Evolutionary conservation across 2,888 invertebrate species (phyloP).

Genomic region (Drosophila cyrtoloma): DNA sequence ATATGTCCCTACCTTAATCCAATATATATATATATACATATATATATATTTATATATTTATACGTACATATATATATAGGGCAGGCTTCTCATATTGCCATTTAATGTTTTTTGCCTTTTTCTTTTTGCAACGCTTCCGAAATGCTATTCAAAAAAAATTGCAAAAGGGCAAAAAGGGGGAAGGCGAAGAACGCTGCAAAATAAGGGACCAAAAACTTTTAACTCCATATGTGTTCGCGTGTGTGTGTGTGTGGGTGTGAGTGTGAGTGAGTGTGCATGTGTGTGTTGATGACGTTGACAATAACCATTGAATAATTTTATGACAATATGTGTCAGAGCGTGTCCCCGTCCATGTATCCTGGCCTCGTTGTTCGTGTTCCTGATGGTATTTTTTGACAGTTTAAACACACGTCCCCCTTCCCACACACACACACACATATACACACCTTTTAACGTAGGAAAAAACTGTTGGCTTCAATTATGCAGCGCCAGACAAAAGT

Average conservation of each 20-base stretch:
- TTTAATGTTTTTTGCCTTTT: constrained; percentile 70
- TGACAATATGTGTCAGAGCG: constrained; percentile 80
- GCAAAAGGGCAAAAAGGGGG: constrained; percentile 63
- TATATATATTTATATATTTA: background rate
- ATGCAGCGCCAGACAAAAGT: constrained; percentile 61
- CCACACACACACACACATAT: background rate
- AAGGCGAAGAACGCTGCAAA: constrained; percentile 36
- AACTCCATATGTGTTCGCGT: constrained; percentile 32
- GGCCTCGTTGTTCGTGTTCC: constrained; percentile 24
- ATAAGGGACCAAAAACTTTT: constrained; percentile 73
- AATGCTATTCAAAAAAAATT: constrained; percentile 73
- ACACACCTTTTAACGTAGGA: background rate
- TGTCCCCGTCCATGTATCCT: constrained; percentile 45
- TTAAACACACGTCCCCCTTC: constrained; percentile 70
- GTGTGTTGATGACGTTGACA: constrained; percentile 58
- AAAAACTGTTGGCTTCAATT: constrained; percentile 68
- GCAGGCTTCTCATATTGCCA: constrained; percentile 72
- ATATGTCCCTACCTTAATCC: constrained; percentile 65
- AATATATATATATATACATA: constrained; percentile 35
- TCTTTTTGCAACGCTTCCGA: constrained; percentile 73
- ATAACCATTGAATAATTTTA: constrained; percentile 81
- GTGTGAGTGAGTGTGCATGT: constrained; percentile 10
- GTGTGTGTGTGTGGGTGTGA: constrained; percentile 2
- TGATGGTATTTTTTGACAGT: constrained; percentile 70
- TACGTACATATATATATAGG: constrained; percentile 18